A percentile compares a stretch with the other conserved stretches of the same genome.
Evolutionary conservation across 2,888 invertebrate genomes (phyloP).

Genomic region (Drosophila kuntzei): DNA sequence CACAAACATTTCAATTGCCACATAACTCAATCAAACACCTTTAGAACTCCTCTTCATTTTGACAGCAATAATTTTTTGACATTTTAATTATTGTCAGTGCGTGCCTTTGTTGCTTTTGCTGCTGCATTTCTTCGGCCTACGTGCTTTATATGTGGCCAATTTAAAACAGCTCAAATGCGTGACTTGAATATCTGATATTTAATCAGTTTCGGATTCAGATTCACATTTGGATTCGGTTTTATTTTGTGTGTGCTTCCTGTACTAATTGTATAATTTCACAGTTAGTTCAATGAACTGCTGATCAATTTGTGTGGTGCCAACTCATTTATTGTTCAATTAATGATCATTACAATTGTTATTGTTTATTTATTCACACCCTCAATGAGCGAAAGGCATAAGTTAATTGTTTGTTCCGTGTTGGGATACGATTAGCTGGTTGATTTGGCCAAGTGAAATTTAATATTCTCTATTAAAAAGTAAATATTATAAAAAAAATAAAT

Average conservation of each 20-base stretch:
- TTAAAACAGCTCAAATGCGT: conserved; percentile 80
- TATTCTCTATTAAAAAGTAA: neutral
- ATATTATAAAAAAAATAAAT: neutral
- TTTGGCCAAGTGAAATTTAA: neutral
- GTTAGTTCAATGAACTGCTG: conserved; percentile 69
- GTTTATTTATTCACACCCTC: conserved; percentile 60
- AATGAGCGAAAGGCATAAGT: conserved; percentile 8
- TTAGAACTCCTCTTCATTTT: conserved; percentile 49
- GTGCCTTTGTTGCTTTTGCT: conserved; percentile 42
- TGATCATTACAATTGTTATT: conserved; percentile 58
- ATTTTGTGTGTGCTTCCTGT: conserved; percentile 44
- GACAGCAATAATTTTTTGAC: conserved; percentile 71
- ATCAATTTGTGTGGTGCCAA: conserved; percentile 50
- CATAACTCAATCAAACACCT: conserved; percentile 71
- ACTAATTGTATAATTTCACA: conserved; percentile 29
- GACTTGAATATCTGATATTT: conserved; percentile 48
- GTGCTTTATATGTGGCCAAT: conserved; percentile 74
- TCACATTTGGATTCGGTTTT: conserved; percentile 21
- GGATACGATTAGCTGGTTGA: neutral
- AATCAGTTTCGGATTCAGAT: conserved; percentile 5
- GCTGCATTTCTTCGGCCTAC: conserved; percentile 42
- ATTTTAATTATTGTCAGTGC: conserved; percentile 79
- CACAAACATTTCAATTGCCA: conserved; percentile 38
- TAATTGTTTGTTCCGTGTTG: conserved; percentile 13
- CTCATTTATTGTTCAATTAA: conserved; percentile 60